A percentile compares a stretch with the other conserved stretches of the same genome.
Conservation (phyloP, 2,797 vertebrate genomes). For the Cyprinodon diabolis region DNA sequence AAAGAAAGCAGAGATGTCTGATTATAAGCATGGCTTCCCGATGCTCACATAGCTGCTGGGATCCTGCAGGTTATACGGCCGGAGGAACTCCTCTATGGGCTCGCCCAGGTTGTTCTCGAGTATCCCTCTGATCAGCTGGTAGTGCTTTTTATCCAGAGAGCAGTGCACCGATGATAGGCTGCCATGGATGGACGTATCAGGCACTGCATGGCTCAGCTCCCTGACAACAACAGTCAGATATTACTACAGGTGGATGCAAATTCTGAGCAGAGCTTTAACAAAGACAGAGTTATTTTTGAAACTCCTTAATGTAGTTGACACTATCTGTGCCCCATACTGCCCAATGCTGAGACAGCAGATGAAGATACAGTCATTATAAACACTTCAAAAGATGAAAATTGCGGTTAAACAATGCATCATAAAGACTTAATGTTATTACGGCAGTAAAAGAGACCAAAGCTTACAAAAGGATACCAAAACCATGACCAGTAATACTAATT, state of each 20-base stretch:
- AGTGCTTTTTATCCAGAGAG: constrained; percentile 90
- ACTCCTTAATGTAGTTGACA: too few species aligned
- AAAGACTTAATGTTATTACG: neutral
- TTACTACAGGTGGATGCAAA: neutral
- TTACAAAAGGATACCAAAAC: too few species aligned
- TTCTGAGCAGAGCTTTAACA: neutral
- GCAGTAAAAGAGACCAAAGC: too few species aligned
- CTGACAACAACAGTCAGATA: constrained; percentile 61
- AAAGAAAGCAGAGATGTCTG: neutral
- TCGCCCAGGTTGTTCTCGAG: constrained; percentile 96
- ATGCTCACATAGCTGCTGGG: constrained; percentile 91
- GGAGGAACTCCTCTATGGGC: constrained; percentile 92
- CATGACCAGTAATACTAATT: too few species aligned
- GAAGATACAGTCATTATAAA: too few species aligned
- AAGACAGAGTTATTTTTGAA: too few species aligned
- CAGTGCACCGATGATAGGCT: constrained; percentile 94
- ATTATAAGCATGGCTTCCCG: neutral
- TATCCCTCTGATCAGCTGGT: constrained; percentile 91
- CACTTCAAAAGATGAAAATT: neutral
- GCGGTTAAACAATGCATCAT: neutral
- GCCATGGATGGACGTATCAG: constrained; percentile 92
- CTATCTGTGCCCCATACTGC: too few species aligned
- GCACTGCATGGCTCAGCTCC: constrained; percentile 91
- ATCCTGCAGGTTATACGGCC: constrained; percentile 95
- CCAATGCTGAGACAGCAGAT: too few species aligned